These are phyloP conservation scores for Phataginus tetradactyla DNA, from an alignment of 2,797 vertebrate genomes.

Conservation along the genomic window DNA sequence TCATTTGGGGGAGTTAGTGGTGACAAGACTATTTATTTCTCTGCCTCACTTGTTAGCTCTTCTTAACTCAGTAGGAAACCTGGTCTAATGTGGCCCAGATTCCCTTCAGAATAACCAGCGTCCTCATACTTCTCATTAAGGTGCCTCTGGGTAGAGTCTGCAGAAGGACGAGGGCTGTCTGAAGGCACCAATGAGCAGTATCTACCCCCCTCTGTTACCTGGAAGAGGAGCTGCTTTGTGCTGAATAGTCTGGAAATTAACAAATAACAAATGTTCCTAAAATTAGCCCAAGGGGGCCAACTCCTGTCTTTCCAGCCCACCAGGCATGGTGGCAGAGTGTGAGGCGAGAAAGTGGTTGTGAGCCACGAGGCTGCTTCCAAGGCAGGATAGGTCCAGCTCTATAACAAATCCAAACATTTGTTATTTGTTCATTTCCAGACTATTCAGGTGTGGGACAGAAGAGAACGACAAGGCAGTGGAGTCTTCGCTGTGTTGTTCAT, in stretches of 20 bases:
- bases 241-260: slow-evolving; percentile 5
- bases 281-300: neutral
- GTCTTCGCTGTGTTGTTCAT: neutral
- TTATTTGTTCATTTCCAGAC: too few species aligned
- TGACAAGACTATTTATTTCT: slow-evolving; percentile 42
- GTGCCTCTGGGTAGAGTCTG: neutral
- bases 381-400: too few species aligned
- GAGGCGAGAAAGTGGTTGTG: neutral
- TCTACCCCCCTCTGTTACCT: neutral
- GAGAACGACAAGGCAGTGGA: too few species aligned
- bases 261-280: neutral
- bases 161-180: neutral
- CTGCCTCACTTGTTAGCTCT: slow-evolving; percentile 40
- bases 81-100: neutral
- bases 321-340: neutral
- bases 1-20: neutral
- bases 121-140: neutral
- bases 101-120: slow-evolving; percentile 18
- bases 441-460: neutral
- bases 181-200: neutral
- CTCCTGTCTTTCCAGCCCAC: neutral
- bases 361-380: neutral
- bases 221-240: neutral
- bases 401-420: too few species aligned
- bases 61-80: slow-evolving; percentile 9